Conservation (phyloP, 2,888 invertebrate species). For the Bursaphelenchus okinawaensis region DNA sequence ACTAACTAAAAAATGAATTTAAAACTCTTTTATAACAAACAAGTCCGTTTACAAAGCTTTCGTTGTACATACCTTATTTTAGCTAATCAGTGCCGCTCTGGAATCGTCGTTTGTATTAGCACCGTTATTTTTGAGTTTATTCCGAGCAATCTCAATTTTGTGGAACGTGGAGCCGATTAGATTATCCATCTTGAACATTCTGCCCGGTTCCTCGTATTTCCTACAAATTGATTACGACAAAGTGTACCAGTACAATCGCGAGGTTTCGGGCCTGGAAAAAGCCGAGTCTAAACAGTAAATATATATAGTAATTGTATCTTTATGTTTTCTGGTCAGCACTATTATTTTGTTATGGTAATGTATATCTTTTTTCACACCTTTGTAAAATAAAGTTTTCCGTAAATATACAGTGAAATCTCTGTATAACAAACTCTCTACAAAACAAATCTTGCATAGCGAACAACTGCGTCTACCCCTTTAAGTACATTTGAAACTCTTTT, state of each 20-base stretch:
- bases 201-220: not conserved
- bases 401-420: too few species aligned
- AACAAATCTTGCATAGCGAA: too few species aligned
- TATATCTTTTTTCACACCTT: too few species aligned
- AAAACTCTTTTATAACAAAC: not conserved
- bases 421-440: too few species aligned
- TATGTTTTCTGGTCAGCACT: too few species aligned
- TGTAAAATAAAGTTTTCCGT: too few species aligned
- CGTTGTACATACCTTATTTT: not conserved
- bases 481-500: too few species aligned
- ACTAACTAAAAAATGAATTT: too few species aligned
- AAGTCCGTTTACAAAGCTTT: not conserved
- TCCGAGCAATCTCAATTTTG: not conserved
- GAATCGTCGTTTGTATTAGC: not conserved
- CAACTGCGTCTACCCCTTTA: too few species aligned
- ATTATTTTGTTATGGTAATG: too few species aligned
- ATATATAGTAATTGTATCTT: not conserved
- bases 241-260: not conserved
- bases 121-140: not conserved
- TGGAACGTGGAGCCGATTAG: not conserved
- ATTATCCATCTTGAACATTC: not conserved
- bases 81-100: not conserved
- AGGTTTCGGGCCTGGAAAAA: not conserved
- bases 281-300: not conserved
- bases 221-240: not conserved